Evolutionary conservation across 2,113 vertebrate species (phyloP).

Genomic region (Anthoscopus minutus): DNA sequence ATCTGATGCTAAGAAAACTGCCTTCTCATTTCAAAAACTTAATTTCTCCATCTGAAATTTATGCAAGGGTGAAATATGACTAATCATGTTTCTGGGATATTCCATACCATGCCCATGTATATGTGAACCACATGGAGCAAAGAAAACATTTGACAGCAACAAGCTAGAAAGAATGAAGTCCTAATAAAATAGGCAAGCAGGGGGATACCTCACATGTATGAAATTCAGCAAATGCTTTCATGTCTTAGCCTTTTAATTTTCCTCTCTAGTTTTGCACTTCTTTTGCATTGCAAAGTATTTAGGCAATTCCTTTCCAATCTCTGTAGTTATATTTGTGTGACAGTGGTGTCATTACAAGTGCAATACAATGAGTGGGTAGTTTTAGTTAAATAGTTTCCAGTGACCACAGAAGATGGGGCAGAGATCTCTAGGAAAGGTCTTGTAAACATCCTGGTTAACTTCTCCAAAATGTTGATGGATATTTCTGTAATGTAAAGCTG

Average conservation of each 20-base stretch:
- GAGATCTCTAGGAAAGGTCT: neutral
- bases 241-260: neutral
- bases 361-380: neutral
- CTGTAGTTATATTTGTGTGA: neutral
- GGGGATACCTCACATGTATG: neutral
- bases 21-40: neutral
- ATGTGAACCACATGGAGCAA: neutral
- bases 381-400: neutral
- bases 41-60: neutral
- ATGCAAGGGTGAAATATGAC: neutral
- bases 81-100: neutral
- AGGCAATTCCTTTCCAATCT: neutral
- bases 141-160: neutral
- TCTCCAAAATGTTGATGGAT: neutral
- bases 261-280: neutral
- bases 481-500: neutral
- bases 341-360: neutral
- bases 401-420: neutral
- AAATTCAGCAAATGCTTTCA: neutral
- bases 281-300: neutral
- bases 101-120: neutral
- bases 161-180: neutral
- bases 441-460: neutral
- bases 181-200: neutral
- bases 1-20: neutral